Conservation (phyloP, 2,888 invertebrate species). For the Endotricha flammealis region DNA sequence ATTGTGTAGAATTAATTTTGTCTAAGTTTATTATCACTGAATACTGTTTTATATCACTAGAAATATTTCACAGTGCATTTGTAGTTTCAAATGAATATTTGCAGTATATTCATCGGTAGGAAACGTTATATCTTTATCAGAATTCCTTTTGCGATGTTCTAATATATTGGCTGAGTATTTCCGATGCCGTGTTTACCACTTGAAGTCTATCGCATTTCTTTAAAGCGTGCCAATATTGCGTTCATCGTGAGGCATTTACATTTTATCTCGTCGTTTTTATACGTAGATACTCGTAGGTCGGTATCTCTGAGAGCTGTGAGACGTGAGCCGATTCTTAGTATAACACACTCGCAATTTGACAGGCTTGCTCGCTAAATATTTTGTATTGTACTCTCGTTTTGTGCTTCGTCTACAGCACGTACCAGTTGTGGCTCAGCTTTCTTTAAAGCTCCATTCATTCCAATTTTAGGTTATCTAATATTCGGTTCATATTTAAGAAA, state of each 20-base stretch:
- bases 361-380: slow-evolving; percentile 20
- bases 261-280: slow-evolving; percentile 15
- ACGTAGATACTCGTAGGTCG: slow-evolving; percentile 19
- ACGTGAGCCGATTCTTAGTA: slow-evolving; percentile 17
- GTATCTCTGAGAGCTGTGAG: slow-evolving; percentile 20
- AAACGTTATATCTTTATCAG: background rate
- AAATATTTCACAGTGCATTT: no score
- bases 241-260: slow-evolving; percentile 10
- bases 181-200: background rate
- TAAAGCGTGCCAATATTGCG: background rate
- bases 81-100: no score
- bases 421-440: slow-evolving; percentile 6
- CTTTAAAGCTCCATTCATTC: no score
- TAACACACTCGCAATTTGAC: slow-evolving; percentile 13
- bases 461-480: no score
- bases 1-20: no score
- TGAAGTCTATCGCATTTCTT: slow-evolving; percentile 4
- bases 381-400: slow-evolving; percentile 17
- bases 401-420: slow-evolving; percentile 13
- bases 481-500: no score
- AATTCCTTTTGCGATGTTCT: background rate
- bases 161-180: slow-evolving; percentile 1
- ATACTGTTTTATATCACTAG: no score
- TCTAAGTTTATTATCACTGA: no score
- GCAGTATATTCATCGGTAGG: no score